Evolutionary conservation across 1,140 invertebrate genomes (phyloP).

Genomic region (Thaumetopoea pityocampa): DNA sequence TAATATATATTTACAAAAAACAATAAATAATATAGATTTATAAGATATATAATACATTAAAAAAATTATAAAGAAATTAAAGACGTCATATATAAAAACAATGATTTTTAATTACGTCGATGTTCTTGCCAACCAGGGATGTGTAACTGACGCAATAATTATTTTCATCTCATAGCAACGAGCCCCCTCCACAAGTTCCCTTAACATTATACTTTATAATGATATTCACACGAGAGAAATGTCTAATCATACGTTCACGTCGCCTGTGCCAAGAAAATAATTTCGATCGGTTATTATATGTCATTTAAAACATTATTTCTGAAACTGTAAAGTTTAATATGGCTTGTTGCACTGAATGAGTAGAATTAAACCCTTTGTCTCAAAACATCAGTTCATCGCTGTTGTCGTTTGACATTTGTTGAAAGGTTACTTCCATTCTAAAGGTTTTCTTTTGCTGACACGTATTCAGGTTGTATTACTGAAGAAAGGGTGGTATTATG

Average conservation of each 20-base stretch:
- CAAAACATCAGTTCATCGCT: constrained; percentile 51
- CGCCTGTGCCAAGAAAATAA: constrained; percentile 34
- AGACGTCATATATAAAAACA: too few relatives aligned
- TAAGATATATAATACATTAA: too few relatives aligned
- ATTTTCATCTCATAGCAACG: constrained; percentile 31
- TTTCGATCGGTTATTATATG: constrained; percentile 11
- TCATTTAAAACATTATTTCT: constrained; percentile 30
- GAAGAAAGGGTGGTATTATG: constrained; percentile 64
- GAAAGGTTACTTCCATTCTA: constrained; percentile 63
- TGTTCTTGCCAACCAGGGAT: too few relatives aligned
- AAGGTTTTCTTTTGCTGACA: constrained; percentile 66
- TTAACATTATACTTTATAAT: constrained; percentile 49
- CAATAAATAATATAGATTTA: too few relatives aligned
- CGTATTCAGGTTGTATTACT: constrained; percentile 47
- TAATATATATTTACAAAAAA: too few relatives aligned
- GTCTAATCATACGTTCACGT: constrained; percentile 34
- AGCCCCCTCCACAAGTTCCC: constrained; percentile 12
- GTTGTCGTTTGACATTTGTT: constrained; percentile 67
- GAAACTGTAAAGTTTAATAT: constrained; percentile 34
- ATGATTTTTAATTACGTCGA: too few relatives aligned
- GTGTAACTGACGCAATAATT: constrained; percentile 39
- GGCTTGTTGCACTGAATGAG: constrained; percentile 24
- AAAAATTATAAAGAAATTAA: too few relatives aligned
- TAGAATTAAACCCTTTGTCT: constrained; percentile 67
- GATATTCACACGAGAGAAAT: constrained; percentile 40